These are phyloP conservation scores for Paratrypauchen microcephalus DNA, from an alignment of 2,797 vertebrate genomes.

Conservation along the genomic window DNA sequence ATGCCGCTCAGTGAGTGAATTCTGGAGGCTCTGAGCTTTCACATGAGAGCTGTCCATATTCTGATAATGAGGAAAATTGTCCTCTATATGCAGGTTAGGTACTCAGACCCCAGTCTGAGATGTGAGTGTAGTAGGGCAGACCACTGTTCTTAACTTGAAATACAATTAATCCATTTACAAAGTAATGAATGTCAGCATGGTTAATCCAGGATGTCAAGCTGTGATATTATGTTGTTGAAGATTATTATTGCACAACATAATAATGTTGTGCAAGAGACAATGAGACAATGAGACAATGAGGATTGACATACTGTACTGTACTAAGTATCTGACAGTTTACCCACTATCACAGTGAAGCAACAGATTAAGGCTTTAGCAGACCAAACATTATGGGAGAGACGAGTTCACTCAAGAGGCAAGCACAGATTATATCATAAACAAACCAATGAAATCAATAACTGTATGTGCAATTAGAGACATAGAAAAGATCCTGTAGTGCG, in stretches of 20 bases:
- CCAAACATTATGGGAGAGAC: background rate
- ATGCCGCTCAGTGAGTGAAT: no score
- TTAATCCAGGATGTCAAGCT: background rate
- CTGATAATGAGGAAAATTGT: no score
- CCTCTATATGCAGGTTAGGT: no score
- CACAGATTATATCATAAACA: conserved; percentile 6
- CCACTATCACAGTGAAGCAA: background rate
- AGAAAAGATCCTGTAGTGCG: background rate
- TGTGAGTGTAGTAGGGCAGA: no score
- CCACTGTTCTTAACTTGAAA: background rate
- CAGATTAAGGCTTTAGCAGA: background rate
- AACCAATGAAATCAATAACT: conserved; percentile 1
- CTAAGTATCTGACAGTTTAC: background rate
- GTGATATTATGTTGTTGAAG: background rate
- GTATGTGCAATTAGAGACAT: background rate
- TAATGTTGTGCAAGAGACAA: no score
- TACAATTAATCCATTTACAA: background rate
- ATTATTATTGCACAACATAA: no score
- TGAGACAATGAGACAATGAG: background rate
- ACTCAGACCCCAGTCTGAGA: no score
- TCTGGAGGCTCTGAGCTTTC: no score
- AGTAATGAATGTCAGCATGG: background rate
- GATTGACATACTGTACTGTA: background rate
- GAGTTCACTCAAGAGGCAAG: background rate
- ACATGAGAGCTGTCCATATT: no score